Evolutionary conservation across 2,113 vertebrate species (phyloP), one percentile per base, ranked within the genome.

Genomic region (Nothocercus nigrocapillus): DNA sequence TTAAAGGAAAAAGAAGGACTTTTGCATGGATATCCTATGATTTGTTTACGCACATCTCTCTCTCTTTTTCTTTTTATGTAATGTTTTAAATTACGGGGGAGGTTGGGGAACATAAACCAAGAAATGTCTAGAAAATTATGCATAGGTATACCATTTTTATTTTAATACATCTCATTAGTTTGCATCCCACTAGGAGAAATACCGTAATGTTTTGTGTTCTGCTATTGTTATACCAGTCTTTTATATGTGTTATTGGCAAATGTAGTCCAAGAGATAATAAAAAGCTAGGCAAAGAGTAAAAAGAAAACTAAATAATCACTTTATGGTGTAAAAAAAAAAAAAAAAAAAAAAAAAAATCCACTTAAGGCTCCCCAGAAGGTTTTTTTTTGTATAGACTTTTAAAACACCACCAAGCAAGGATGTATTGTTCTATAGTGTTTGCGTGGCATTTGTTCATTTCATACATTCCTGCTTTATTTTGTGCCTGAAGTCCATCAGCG

Each of bases 221-320:
- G 95, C 94, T 97, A 95, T 86, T 83, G 91, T 97, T 94, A 98
- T 93, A 96, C 96, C 97, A 97, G 98, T 98, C 97, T 97, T 94
- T 96, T 95, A 96, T 94, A 97, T 63, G 96, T 95, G 96, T 97
- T 97, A 97, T 95, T 89, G 94, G 96, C 96, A 97, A 97, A 98
- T 95, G 97, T 96, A 97, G 96, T 98, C 97, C 97, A 94, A 97
- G 96, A 97, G 95, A 98, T 97, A 97, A 98, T 97, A 97, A 97
- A 97, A 98, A 96, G 95, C 96, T 97, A 98, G 97, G 97, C 97
- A 96, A 96, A 97, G 96, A 98, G 97, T 97, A 98, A 97, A 98
- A 98, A 98, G 96, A 93, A 98, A 98, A 97, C 97, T 98, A 97
- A 98, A 98, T 97, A 98, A 98, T 98, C 96, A 98, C 97, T 98